Evolutionary conservation across 2,888 invertebrate genomes (phyloP), one percentile per base, ranked within the genome.

Genomic region (Oscheius onirici): DNA sequence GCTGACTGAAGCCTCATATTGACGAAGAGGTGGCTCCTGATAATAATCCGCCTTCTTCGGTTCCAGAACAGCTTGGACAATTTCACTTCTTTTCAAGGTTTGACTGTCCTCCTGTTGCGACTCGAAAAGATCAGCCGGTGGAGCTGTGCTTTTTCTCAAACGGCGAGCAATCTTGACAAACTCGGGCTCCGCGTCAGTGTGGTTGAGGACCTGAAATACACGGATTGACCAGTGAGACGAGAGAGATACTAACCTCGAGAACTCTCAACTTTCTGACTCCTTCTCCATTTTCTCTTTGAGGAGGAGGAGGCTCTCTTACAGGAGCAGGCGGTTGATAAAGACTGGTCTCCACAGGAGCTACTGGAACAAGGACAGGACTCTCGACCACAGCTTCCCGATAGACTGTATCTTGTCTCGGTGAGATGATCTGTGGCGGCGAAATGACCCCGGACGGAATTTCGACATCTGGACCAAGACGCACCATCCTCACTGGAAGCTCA

Each of bases 91-190:
- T 22, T 43, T 20, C 10, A 55, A 20, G n/a, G 20, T 13, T 2
- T 20, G 17, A 55, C 44, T 49, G 2, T 65, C 65, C 2, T 49
- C 65, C 5, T 10, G 15, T 13, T 44, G 20, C 2, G 65, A 41
- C 17, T 69, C 69, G 49, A 63, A 63, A 20, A 49, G 49, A 20
- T 63, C 63, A 15, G 63, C 13, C 11, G 63, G 63, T 24, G 63
- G 63, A 10, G 63, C 63, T 11, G 58, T n/a, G 22, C 61, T 63
- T 52, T 49, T 51, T 13, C 55, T 20, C 24, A 70, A 24, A 24
- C 70, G 10, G 1, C 70, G 40, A 10, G 51, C 70, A 26, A 70
- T 63, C 44, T 70, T 70, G 1, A 70, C 70, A 54, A 70, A 70
- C 17, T 70, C 70, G 8, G 70, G 70, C 55, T 70, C 70, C 5